Percentiles rank a stretch among this genome's conserved stretches.
Conservation (phyloP, 2,888 invertebrate species). For the Troides helena region DNA sequence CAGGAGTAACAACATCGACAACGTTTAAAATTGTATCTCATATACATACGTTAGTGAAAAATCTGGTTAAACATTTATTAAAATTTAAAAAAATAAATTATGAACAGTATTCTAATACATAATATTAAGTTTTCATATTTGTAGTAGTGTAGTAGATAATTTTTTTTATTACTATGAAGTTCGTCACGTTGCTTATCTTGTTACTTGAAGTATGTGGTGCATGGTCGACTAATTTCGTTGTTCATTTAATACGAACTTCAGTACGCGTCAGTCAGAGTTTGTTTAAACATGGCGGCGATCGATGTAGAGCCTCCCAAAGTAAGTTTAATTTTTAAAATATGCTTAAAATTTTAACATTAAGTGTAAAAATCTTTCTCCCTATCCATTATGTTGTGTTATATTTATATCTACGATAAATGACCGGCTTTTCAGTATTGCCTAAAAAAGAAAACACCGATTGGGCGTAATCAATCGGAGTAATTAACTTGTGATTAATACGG, state of each 20-base stretch:
- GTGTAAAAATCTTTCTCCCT: not conserved
- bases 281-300: constrained; percentile 82
- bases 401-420: not conserved
- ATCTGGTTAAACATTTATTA: not conserved
- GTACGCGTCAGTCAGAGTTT: constrained; percentile 49
- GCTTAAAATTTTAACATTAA: not conserved
- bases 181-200: constrained; percentile 37
- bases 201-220: constrained; percentile 42
- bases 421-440: not conserved
- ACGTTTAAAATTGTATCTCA: not conserved
- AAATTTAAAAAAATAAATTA: not conserved
- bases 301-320: constrained; percentile 74
- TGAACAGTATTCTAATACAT: no score
- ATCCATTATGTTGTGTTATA: not conserved
- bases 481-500: constrained; percentile 20
- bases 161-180: not conserved
- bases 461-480: constrained; percentile 17
- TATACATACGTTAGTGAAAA: not conserved
- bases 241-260: constrained; percentile 39
- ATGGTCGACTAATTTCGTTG: constrained; percentile 21
- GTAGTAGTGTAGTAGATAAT: not conserved
- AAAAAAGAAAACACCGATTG: constrained; percentile 17
- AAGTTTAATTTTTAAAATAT: constrained; percentile 42
- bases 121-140: no score
- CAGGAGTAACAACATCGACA: constrained; percentile 10